A percentile compares a stretch with the other conserved stretches of the same genome.
phyloP scores from a whole-genome alignment of 2,113 vertebrate species.

The Lophochroa leadbeateri region DNA sequence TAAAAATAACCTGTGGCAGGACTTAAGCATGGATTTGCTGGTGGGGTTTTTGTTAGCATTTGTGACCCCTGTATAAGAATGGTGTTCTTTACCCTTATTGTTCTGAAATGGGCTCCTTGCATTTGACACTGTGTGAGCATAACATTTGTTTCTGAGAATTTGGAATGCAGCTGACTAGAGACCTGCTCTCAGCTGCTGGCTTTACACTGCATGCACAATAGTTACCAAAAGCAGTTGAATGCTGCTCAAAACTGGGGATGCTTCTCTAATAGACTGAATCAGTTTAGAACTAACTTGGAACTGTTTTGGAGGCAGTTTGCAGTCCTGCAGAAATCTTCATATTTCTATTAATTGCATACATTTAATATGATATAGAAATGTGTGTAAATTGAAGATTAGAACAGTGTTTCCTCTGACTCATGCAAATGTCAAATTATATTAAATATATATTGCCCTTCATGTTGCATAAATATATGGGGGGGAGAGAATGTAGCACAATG shows the following conservation, averaged over 20 bases:
- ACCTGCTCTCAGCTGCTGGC: slow-evolving; percentile 1
- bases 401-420: neutral
- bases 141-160: neutral
- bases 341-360: neutral
- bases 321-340: neutral
- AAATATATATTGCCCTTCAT: neutral
- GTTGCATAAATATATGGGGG: neutral
- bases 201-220: neutral
- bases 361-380: neutral
- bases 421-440: neutral
- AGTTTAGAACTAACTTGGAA: neutral
- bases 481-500: neutral
- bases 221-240: neutral
- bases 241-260: neutral
- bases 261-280: neutral
- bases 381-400: neutral
- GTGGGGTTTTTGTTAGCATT: neutral
- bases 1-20: neutral
- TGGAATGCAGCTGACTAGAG: neutral
- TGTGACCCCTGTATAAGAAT: neutral
- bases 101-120: neutral
- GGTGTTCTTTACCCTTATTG: neutral
- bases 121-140: neutral
- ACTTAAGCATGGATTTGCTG: neutral
- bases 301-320: neutral